Base-by-base conservation (phyloP, 2,797 vertebrate genomes). In the Meda fulgida region DNA sequence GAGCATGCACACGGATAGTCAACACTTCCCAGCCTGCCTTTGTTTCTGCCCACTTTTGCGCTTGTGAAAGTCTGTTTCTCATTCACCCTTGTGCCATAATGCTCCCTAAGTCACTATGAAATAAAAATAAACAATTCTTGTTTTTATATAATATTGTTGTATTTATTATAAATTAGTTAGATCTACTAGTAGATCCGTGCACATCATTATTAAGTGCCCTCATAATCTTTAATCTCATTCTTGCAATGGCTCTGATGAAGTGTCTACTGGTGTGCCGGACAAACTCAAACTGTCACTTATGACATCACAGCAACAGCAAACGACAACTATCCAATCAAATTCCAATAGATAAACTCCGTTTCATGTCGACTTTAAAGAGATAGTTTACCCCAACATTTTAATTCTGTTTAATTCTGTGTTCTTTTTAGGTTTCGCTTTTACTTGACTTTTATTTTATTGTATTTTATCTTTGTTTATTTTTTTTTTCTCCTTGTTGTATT, bases 1-100 rank as follows among this genome's bases (percentile, higher is more conserved):
- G 81, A 84, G 40, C 83, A 87, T 78, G 80, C 76, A 79, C 53
- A 78, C 55, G 10, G 66, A 78, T 21, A 83, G 80, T 71, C 80
- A 60, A 71, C 43, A 55, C 80, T 70, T 53, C 43, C 66, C 69
- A 66, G 31, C 31, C 66, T 83, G 80, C 29, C 65, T 66, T 67
- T 79, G 76, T 78, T 79, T 83, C 63, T 46, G 21, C 18, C 34
- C 46, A 51, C 46, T 31, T 75, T 66, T 23, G 23, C 40, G 10
- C 10, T 76, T 77, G 34, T 53, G 73, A 71, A 76, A 76, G 31
- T 21, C 8, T 66, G 10, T 67, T 84, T 40, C n/a, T 31, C n/a
- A 31, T 43, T 78, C 73, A 46, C 18, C 36, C 13, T 40, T 84
- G 46, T 40, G 26, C 65, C 82, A 31, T 36, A 43, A 31, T 18